Evolutionary conservation across 2,113 vertebrate species (phyloP), one percentile per base, ranked within the genome.

Genomic region (Pachyramphus minor): DNA sequence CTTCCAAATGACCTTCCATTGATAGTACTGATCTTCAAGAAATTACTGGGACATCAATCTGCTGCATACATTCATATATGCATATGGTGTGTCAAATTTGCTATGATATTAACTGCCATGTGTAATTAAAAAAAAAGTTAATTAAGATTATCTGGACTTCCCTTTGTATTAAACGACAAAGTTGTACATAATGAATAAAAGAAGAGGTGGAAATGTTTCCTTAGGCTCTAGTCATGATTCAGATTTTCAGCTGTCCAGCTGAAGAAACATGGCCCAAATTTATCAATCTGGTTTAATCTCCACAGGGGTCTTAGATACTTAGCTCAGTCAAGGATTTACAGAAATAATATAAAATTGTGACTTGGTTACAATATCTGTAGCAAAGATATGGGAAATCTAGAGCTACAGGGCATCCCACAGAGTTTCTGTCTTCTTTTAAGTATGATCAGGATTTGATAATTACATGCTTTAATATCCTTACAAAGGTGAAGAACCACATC

Each of bases 21-120:
- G 10, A 7, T 9, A 41, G 4, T 13, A 28, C 0, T 62, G 5
- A 44, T 49, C n/a, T 77, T 21, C 6, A 60, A 68, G 10, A n/a
- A 69, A 58, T 66, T 47, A 33, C 6, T 21, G 5, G 4, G 15
- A 59, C 12, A 72, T 75, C 39, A 12, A 30, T 41, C 55, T 53
- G 1, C 12, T 73, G 63, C 30, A 19, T 42, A 13, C 0, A 1
- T 68, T 58, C 37, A 31, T 2, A 1, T 17, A 16, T 27, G 19
- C 2, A 2, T 44, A 52, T 6, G 1, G 1, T 27, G 5, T 55
- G 25, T 15, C 52, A 82, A 47, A 84, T 49, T 78, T 52, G 60
- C 18, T 39, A 5, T 21, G 9, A 13, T 42, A 58, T 62, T 89
- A 39, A 18, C 12, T 39, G 25, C 11, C 6, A 47, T 53, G 15